Evolutionary conservation across 1,140 invertebrate species (phyloP).

Genomic region (Zaprionus lachaisei): DNA sequence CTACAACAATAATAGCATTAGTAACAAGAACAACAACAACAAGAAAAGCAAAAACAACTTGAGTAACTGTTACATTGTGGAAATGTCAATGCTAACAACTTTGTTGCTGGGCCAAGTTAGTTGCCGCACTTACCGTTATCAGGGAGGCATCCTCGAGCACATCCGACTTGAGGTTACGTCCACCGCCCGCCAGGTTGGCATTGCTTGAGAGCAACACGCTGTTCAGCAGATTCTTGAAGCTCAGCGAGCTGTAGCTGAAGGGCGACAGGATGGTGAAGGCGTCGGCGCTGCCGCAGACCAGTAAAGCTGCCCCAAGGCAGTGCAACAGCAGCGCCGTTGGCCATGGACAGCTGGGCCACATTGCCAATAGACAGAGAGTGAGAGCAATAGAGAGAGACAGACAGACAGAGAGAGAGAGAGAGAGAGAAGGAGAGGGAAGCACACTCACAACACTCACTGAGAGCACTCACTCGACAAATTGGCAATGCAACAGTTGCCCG

Average conservation of each 20-base stretch:
- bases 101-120: conserved; percentile 5
- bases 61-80: conserved; percentile 37
- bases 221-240: conserved; percentile 81
- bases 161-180: conserved; percentile 79
- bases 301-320: conserved; percentile 56
- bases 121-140: conserved; percentile 73
- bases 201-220: conserved; percentile 80
- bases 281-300: conserved; percentile 63
- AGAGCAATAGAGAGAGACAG: not conserved
- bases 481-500: conserved; percentile 72
- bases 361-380: conserved; percentile 12
- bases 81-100: conserved; percentile 54
- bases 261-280: conserved; percentile 81
- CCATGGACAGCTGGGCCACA: conserved; percentile 48
- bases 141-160: conserved; percentile 83
- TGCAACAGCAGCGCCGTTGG: conserved; percentile 65
- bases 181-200: conserved; percentile 75
- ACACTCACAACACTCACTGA: conserved; percentile 34
- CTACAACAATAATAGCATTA: conserved; percentile 22
- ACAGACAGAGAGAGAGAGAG: not conserved
- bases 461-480: conserved; percentile 61
- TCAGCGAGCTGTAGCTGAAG: conserved; percentile 79
- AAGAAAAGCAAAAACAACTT: conserved; percentile 18
- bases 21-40: conserved; percentile 2
- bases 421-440: not conserved